phyloP scores from a whole-genome alignment of 2,888 invertebrate genomes.

The Saturnia japonica region DNA sequence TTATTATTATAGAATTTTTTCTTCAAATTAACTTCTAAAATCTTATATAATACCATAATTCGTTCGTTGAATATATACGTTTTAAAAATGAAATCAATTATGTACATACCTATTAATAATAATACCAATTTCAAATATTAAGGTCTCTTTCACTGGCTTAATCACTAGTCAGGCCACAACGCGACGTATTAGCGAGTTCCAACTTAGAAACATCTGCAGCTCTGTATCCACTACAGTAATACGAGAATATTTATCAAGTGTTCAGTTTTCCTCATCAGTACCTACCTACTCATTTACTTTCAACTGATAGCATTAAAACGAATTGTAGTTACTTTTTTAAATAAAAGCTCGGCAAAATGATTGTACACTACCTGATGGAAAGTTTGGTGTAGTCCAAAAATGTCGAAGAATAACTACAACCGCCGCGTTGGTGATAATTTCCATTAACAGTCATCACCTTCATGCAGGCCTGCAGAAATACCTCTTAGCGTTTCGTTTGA shows the following conservation, averaged over 20 bases:
- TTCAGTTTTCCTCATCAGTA: neutral
- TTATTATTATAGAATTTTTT: too few relatives aligned
- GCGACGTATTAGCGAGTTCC: neutral
- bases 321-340: neutral
- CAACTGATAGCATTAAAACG: neutral
- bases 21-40: neutral
- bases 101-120: neutral
- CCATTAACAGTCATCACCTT: too few relatives aligned
- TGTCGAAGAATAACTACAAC: too few relatives aligned
- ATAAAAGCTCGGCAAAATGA: too few relatives aligned
- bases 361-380: too few relatives aligned
- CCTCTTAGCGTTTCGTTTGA: too few relatives aligned
- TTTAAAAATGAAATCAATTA: neutral
- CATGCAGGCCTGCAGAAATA: too few relatives aligned
- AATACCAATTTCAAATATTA: neutral
- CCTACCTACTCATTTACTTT: neutral
- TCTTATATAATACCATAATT: neutral
- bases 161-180: neutral
- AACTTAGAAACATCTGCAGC: neutral
- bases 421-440: too few relatives aligned
- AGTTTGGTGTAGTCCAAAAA: too few relatives aligned
- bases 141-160: neutral
- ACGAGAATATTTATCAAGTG: neutral
- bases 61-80: neutral
- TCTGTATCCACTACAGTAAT: neutral